A percentile compares a stretch with the other conserved stretches of the same genome.
Conservation (phyloP, 2,888 invertebrate genomes). For the Leistus spinibarbis region DNA sequence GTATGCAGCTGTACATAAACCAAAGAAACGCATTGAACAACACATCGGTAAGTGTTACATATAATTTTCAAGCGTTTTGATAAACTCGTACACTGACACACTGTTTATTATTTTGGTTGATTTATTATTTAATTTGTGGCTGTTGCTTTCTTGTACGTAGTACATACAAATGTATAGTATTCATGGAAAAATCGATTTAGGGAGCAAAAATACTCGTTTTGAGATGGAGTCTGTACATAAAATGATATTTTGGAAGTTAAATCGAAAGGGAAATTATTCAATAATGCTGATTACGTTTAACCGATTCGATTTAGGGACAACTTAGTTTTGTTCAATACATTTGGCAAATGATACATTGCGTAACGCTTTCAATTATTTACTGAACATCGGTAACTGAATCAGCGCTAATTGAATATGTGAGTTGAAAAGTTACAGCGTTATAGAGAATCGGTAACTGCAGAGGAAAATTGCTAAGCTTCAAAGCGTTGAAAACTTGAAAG, state of each 20-base stretch:
- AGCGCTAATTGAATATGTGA: no score
- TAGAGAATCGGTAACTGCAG: no score
- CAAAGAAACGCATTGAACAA: slow-evolving; percentile 85
- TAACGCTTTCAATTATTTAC: no score
- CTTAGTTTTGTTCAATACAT: not conserved
- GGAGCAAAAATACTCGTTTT: not conserved
- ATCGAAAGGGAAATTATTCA: not conserved
- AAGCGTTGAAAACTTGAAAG: no score
- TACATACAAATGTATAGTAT: not conserved
- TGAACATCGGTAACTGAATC: no score
- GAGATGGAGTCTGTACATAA: not conserved
- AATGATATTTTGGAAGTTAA: not conserved
- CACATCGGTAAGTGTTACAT: slow-evolving; percentile 75
- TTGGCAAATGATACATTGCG: not conserved
- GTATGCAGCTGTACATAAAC: slow-evolving; percentile 88
- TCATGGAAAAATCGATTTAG: not conserved
- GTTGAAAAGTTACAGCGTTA: no score
- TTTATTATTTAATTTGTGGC: not conserved
- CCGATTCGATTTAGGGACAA: not conserved
- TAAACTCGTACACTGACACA: not conserved
- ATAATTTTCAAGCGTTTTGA: not conserved
- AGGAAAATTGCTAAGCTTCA: no score
- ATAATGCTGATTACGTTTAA: not conserved
- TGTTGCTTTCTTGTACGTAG: not conserved
- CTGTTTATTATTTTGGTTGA: not conserved